Conservation (phyloP, 1,140 invertebrate species). For the Papilio glaucus region DNA sequence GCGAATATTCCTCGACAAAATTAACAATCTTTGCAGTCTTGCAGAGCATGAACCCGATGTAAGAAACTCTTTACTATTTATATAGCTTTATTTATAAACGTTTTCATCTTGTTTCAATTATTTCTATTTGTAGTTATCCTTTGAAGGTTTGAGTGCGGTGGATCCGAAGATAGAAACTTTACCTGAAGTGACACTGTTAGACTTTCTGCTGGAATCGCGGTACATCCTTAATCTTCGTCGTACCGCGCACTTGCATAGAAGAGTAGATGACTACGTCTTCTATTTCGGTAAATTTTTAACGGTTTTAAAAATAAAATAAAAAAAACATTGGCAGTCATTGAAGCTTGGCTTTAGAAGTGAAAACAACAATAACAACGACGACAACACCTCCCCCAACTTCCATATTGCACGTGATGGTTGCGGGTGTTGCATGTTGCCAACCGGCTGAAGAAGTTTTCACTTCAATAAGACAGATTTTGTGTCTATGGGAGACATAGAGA, state of each 20-base stretch:
- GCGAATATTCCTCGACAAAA: conserved; percentile 66
- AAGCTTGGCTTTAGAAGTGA: too few species aligned
- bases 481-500: too few species aligned
- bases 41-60: conserved; percentile 55
- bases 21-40: conserved; percentile 55
- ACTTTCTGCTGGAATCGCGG: conserved; percentile 70
- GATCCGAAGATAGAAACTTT: conserved; percentile 73
- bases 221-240: conserved; percentile 69
- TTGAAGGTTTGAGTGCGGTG: conserved; percentile 63
- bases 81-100: not conserved
- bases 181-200: conserved; percentile 72
- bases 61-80: conserved; percentile 39
- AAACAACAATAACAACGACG: too few species aligned
- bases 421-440: too few species aligned
- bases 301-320: not conserved
- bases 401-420: too few species aligned
- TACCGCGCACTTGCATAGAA: conserved; percentile 60
- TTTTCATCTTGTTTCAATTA: not conserved
- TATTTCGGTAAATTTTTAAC: conserved; percentile 68
- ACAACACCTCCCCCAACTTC: too few species aligned
- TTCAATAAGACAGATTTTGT: too few species aligned
- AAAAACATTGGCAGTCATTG: too few species aligned
- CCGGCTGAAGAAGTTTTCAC: too few species aligned
- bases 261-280: conserved; percentile 74
- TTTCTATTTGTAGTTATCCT: conserved; percentile 59